Percentiles rank a stretch among this genome's conserved stretches.
Conservation (phyloP, 2,888 invertebrate genomes). For the Cloeon dipterum region DNA sequence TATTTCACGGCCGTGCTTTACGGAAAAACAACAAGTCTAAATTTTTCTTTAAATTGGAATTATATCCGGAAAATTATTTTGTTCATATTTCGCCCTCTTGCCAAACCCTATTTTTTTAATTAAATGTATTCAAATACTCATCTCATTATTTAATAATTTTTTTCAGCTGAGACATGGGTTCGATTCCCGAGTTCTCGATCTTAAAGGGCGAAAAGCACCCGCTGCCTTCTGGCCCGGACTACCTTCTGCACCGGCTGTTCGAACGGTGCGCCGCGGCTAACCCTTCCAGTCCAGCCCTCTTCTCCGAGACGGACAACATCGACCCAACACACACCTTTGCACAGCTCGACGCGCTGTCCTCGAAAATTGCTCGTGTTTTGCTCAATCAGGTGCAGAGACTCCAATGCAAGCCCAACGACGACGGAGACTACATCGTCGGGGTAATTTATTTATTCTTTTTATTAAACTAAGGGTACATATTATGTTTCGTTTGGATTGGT, state of each 20-base stretch:
- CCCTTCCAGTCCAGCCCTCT: conserved; percentile 27
- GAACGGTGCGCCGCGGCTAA: conserved; percentile 13
- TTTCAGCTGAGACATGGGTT: conserved; percentile 34
- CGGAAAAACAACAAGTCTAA: no score
- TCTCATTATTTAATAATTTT: no score
- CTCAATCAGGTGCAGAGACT: conserved; percentile 17
- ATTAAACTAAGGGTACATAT: no score
- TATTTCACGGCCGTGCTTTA: no score
- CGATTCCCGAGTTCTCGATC: conserved; percentile 48
- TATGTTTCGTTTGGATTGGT: no score
- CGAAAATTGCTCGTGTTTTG: conserved; percentile 31
- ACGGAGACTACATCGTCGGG: conserved; percentile 50
- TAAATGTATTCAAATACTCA: no score
- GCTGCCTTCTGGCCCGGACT: conserved; percentile 10
- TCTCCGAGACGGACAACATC: conserved; percentile 25
- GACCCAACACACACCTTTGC: conserved; percentile 20
- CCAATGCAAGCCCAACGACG: conserved; percentile 23
- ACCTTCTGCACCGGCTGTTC: conserved; percentile 30
- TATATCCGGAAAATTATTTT: no score
- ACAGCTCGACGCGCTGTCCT: conserved; percentile 28
- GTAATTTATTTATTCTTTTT: no score
- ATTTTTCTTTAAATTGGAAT: no score
- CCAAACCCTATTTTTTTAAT: no score
- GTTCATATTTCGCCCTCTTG: no score
- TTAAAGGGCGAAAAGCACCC: conserved; percentile 21